Evolutionary conservation across 2,888 invertebrate genomes (phyloP).

Genomic region (Zonitis immaculata): DNA sequence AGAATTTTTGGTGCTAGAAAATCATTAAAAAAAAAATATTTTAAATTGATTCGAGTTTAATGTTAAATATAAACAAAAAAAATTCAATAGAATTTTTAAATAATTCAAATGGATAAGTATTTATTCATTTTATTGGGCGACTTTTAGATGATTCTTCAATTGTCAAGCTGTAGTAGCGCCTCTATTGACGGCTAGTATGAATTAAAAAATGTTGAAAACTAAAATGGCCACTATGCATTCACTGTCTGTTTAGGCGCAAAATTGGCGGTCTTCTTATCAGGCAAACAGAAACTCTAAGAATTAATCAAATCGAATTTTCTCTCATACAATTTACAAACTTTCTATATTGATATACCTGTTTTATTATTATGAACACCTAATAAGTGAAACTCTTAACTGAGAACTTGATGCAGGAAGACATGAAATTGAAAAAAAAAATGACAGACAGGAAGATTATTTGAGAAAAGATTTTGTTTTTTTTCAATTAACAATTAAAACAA

Average conservation of each 20-base stretch:
- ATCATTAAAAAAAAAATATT: no score
- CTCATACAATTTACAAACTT: not conserved
- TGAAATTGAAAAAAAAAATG: not conserved
- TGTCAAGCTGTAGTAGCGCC: not conserved
- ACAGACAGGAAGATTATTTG: no score
- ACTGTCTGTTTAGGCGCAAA: slow-evolving; percentile 39
- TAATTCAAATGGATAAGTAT: no score
- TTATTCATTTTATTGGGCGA: no score
- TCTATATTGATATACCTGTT: not conserved
- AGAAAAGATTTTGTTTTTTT: no score
- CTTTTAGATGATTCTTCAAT: not conserved
- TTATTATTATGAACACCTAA: slow-evolving; percentile 22
- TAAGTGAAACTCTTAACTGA: slow-evolving; percentile 37
- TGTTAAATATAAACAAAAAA: no score
- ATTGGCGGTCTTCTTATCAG: slow-evolving; percentile 43
- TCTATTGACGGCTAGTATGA: not conserved
- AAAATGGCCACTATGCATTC: slow-evolving; percentile 17
- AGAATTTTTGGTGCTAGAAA: no score
- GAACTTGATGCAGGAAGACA: slow-evolving; percentile 37
- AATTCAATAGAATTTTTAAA: no score
- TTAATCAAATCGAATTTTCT: not conserved
- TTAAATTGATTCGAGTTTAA: no score
- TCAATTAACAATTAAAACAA: no score
- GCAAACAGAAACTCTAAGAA: slow-evolving; percentile 6
- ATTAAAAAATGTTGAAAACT: not conserved